phyloP scores from a whole-genome alignment of 2,888 invertebrate genomes.

The Auanema sp. region DNA sequence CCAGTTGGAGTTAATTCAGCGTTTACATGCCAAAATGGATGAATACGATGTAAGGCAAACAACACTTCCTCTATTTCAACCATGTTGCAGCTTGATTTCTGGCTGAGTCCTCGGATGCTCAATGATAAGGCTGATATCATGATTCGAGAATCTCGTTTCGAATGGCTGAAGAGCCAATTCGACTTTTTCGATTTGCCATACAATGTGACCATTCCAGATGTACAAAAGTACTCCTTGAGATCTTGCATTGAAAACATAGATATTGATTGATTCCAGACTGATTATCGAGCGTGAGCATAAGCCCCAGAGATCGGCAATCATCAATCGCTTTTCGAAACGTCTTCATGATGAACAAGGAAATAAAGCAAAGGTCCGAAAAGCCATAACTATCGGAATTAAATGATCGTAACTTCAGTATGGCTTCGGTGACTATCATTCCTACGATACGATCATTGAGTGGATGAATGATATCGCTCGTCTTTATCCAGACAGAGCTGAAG shows the following conservation, averaged over 20 bases:
- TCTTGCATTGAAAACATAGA: not conserved
- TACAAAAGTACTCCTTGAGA: constrained; percentile 69
- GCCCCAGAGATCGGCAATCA: constrained; percentile 16
- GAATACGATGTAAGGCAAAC: constrained; percentile 25
- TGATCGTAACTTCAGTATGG: constrained; percentile 26
- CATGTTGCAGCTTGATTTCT: constrained; percentile 34
- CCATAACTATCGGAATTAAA: too few species aligned
- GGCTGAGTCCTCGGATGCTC: constrained; percentile 59
- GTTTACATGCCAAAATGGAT: constrained; percentile 43
- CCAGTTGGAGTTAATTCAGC: constrained; percentile 45
- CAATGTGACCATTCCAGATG: constrained; percentile 67
- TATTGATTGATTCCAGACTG: constrained; percentile 29
- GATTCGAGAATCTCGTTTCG: constrained; percentile 73
- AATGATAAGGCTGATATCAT: constrained; percentile 71
- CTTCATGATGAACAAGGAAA: constrained; percentile 41
- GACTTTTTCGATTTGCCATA: constrained; percentile 23
- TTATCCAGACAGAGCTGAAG: constrained; percentile 56
- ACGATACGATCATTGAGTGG: constrained; percentile 56
- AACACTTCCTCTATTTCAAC: too few species aligned
- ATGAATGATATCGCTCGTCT: constrained; percentile 55
- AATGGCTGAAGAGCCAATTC: constrained; percentile 71
- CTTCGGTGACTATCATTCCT: constrained; percentile 59
- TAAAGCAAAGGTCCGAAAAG: constrained; percentile 39
- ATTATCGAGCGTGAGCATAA: constrained; percentile 55
- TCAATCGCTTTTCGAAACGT: constrained; percentile 29